Percentiles rank a stretch among this genome's conserved stretches.
phyloP scores from a whole-genome alignment of 2,797 vertebrate genomes.

The Catamblyrhynchus diadema region DNA sequence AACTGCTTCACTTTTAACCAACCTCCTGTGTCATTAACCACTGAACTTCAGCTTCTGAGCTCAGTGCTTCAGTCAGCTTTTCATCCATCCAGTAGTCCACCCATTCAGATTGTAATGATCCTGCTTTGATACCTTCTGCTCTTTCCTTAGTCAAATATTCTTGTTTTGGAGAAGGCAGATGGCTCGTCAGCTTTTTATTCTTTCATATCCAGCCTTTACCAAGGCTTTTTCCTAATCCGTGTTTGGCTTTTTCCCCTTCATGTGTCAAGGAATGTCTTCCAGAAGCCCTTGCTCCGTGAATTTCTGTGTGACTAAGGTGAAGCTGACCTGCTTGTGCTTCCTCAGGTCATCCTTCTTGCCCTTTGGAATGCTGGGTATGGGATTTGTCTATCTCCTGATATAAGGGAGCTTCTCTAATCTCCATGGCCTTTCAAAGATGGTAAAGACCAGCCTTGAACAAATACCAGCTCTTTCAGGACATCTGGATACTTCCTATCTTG shows the following conservation, averaged over 20 bases:
- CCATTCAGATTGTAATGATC: not conserved
- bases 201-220: not conserved
- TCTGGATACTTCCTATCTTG: not conserved
- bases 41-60: not conserved
- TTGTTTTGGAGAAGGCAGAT: not conserved
- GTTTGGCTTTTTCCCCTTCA: not conserved
- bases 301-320: not conserved
- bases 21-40: not conserved
- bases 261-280: not conserved
- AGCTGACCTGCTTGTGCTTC: not conserved
- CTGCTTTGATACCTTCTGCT: not conserved
- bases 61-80: not conserved
- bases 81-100: not conserved
- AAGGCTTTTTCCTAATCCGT: not conserved
- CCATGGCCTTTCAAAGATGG: not conserved
- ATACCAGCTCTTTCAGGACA: not conserved
- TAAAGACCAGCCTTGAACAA: not conserved
- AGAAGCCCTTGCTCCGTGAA: not conserved
- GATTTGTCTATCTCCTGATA: not conserved
- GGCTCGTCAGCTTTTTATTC: not conserved
- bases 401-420: not conserved
- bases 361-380: not conserved
- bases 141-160: not conserved
- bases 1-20: not conserved
- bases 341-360: not conserved